A percentile compares a stretch with the other conserved stretches of the same genome.
phyloP scores from a whole-genome alignment of 2,888 invertebrate species.

The Lasioglossum calceatum region DNA sequence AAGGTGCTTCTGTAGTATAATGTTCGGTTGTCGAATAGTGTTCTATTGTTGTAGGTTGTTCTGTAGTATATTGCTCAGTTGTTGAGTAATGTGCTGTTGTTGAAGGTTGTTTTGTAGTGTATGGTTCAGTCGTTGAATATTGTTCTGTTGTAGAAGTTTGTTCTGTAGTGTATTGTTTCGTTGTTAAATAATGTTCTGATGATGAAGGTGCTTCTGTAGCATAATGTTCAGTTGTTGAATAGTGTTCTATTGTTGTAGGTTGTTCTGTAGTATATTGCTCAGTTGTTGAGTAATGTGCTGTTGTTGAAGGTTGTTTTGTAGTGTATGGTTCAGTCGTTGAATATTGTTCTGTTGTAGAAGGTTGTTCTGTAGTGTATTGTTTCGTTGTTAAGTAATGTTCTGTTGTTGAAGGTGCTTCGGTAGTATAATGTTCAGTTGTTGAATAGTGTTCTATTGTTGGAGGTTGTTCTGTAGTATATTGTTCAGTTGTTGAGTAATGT shows the following conservation, averaged over 20 bases:
- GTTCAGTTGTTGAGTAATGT: not conserved
- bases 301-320: not conserved
- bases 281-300: not conserved
- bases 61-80: not conserved
- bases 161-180: not conserved
- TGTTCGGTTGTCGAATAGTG: constrained; percentile 10
- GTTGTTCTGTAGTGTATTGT: constrained; percentile 7
- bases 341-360: not conserved
- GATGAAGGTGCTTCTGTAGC: not conserved
- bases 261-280: constrained; percentile 4
- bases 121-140: not conserved
- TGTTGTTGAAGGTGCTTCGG: not conserved
- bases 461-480: constrained; percentile 1
- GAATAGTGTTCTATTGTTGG: not conserved
- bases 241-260: not conserved
- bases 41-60: constrained; percentile 7
- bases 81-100: not conserved
- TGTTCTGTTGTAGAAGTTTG: not conserved
- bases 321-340: constrained; percentile 5
- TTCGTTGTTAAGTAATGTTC: not conserved
- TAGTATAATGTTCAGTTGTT: constrained; percentile 5
- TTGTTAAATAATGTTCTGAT: not conserved
- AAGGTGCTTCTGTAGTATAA: not conserved
- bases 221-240: constrained; percentile 5
- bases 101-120: not conserved